phyloP scores from a whole-genome alignment of 2,113 vertebrate genomes.

The Equus quagga region DNA sequence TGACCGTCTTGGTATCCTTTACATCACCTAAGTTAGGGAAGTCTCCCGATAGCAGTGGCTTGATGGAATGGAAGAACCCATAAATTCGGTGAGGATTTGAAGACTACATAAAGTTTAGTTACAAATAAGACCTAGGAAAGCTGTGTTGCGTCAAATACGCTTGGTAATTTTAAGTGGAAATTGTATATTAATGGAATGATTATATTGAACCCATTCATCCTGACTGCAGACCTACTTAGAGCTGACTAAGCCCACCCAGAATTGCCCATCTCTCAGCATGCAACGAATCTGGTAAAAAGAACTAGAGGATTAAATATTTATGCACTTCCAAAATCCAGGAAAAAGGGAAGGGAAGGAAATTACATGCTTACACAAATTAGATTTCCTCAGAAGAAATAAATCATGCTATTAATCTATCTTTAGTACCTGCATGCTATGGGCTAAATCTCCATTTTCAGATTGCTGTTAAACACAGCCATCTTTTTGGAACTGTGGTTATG shows the following conservation, averaged over 20 bases:
- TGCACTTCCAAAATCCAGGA: background rate
- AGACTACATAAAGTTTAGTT: background rate
- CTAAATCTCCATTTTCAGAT: constrained; percentile 7
- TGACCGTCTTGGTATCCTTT: background rate
- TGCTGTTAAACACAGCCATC: background rate
- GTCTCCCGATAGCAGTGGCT: background rate
- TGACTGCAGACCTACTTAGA: background rate
- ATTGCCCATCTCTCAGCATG: background rate
- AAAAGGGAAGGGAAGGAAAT: background rate
- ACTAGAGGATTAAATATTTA: constrained; percentile 45
- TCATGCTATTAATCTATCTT: constrained; percentile 14
- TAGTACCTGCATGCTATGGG: background rate
- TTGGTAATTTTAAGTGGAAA: background rate
- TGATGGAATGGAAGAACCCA: background rate
- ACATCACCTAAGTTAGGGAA: background rate
- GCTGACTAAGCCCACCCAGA: background rate
- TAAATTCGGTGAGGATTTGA: background rate
- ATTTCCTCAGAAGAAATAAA: constrained; percentile 48
- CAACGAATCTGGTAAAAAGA: background rate
- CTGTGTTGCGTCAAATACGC: background rate
- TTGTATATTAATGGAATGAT: background rate
- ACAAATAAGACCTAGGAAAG: background rate
- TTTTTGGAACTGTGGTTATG: background rate
- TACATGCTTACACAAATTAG: constrained; percentile 32
- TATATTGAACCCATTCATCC: background rate